Evolutionary conservation across 2,888 invertebrate genomes (phyloP).

Genomic region (Lysandra bellargus): DNA sequence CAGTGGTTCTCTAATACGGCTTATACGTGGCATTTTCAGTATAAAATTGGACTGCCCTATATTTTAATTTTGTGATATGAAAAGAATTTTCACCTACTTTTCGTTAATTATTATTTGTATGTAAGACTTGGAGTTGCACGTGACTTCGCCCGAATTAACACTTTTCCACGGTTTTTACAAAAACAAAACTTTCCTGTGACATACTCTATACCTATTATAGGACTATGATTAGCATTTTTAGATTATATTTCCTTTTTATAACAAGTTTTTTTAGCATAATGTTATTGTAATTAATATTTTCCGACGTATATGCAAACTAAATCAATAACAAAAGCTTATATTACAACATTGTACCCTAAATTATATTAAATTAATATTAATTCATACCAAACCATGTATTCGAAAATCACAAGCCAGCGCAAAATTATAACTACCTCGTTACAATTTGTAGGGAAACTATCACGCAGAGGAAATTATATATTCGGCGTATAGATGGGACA

Average conservation of each 20-base stretch:
- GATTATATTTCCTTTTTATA: no score
- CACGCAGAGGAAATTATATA: background rate
- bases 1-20: background rate
- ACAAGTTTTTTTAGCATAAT: background rate
- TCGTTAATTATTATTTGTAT: background rate
- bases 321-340: background rate
- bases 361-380: background rate
- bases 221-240: no score
- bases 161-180: background rate
- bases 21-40: background rate
- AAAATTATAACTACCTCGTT: background rate
- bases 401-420: background rate
- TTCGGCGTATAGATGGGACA: conserved; percentile 5
- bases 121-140: background rate
- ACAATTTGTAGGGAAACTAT: background rate
- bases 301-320: no score
- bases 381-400: background rate
- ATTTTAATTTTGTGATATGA: background rate
- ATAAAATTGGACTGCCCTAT: background rate
- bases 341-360: background rate
- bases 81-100: conserved; percentile 10
- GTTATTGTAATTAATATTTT: background rate
- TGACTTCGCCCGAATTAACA: background rate
- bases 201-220: no score
- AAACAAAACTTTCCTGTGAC: no score